These are phyloP conservation scores for Holothuria glaberrima DNA, from an alignment of 35 echinoderm and acorn worm species.

Conservation along the genomic window DNA sequence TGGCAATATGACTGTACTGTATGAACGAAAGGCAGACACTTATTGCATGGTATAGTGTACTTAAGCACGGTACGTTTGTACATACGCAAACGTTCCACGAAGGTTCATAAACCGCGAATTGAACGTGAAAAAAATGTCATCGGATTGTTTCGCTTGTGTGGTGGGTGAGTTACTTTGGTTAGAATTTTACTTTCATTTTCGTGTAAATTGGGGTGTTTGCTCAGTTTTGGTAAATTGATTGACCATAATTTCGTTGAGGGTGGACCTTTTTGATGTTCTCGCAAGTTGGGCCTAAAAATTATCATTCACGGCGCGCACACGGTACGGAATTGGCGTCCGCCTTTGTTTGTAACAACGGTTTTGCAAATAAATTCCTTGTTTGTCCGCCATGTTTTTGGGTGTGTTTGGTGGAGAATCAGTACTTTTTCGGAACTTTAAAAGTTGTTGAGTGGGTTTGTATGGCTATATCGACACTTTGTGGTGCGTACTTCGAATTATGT, in stretches of 20 bases:
- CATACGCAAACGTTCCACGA: slow-evolving; percentile 16
- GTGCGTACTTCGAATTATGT: slow-evolving; percentile 29
- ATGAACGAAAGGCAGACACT: too few species aligned
- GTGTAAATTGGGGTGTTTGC: background rate
- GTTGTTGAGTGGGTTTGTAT: background rate
- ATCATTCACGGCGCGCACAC: background rate
- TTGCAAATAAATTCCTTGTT: slow-evolving; percentile 13
- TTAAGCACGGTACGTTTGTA: background rate
- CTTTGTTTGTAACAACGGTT: slow-evolving; percentile 26
- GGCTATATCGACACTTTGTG: background rate
- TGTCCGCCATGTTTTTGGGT: slow-evolving; percentile 39
- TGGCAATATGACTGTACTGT: too few species aligned
- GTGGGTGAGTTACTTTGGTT: slow-evolving; percentile 11
- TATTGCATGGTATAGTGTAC: too few species aligned
- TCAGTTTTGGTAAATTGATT: slow-evolving; percentile 20
- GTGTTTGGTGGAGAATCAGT: background rate
- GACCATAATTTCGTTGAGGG: slow-evolving; percentile 33
- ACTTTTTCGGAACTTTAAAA: slow-evolving; percentile 21
- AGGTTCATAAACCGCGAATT: slow-evolving; percentile 37
- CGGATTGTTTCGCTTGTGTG: background rate
- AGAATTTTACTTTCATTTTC: background rate
- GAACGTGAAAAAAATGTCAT: background rate
- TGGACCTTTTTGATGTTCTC: slow-evolving; percentile 43
- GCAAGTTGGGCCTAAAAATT: slow-evolving; percentile 44
- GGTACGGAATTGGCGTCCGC: slow-evolving; percentile 10